Evolutionary conservation across 2,113 vertebrate species (phyloP).

Genomic region (Ictalurus punctatus): DNA sequence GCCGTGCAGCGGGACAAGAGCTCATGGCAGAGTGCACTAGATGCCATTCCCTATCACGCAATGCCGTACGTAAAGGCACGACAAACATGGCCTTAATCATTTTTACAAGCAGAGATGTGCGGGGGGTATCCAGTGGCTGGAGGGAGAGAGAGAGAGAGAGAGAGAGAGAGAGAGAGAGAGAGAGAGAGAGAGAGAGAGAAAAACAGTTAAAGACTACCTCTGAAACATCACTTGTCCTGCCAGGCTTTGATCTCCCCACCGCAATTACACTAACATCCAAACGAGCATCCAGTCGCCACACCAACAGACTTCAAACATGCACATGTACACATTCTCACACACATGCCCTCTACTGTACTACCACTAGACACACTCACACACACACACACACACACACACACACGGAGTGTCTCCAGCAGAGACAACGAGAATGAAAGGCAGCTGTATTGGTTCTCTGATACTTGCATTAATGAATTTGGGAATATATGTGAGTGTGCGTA

Average conservation of each 20-base stretch:
- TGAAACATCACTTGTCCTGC: constrained; percentile 94
- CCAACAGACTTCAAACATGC: constrained; percentile 73
- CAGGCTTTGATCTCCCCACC: constrained; percentile 94
- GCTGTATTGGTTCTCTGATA: constrained; percentile 72
- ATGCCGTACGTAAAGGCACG: constrained; percentile 91
- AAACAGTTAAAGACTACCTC: constrained; percentile 93
- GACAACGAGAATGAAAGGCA: constrained; percentile 71
- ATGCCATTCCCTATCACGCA: constrained; percentile 92
- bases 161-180: constrained; percentile 85
- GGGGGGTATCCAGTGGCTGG: constrained; percentile 91
- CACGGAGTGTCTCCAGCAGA: constrained; percentile 73
- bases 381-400: constrained; percentile 65
- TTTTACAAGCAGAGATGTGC: constrained; percentile 98
- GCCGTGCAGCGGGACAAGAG: constrained; percentile 34
- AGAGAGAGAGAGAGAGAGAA: constrained; percentile 87
- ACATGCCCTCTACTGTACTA: constrained; percentile 34
- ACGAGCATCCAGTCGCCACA: constrained; percentile 78
- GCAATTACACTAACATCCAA: constrained; percentile 93
- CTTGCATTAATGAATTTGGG: constrained; percentile 71
- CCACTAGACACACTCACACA: constrained; percentile 59
- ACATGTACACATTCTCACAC: constrained; percentile 47
- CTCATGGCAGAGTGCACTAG: constrained; percentile 62
- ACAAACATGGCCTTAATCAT: constrained; percentile 99
- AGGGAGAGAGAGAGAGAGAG: constrained; percentile 80
- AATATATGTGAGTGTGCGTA: background rate